Evolutionary conservation across 1,140 invertebrate species (phyloP).

Genomic region (Pseudoatta argentina): DNA sequence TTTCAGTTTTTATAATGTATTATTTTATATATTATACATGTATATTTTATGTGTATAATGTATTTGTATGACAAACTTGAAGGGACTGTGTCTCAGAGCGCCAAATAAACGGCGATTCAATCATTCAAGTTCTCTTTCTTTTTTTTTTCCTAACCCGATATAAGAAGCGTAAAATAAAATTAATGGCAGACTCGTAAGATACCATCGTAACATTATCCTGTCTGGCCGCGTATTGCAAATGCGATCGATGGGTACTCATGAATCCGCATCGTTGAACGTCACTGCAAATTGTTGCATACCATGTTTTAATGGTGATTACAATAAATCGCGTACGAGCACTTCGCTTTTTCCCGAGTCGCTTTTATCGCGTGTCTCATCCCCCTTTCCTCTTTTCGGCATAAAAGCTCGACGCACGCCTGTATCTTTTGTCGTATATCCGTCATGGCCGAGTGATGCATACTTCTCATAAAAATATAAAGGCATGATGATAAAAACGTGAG

Average conservation of each 20-base stretch:
- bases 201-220: background rate
- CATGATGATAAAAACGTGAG: conserved; percentile 25
- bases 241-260: conserved; percentile 22
- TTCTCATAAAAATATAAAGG: conserved; percentile 60
- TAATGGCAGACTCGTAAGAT: background rate
- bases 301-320: conserved; percentile 56
- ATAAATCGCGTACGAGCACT: conserved; percentile 60
- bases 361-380: conserved; percentile 2
- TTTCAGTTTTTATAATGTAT: too few species aligned
- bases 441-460: conserved; percentile 41
- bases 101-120: too few species aligned
- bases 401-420: conserved; percentile 45
- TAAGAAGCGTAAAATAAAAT: conserved; percentile 20
- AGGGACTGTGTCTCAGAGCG: too few species aligned
- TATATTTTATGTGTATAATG: too few species aligned
- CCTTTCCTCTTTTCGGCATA: conserved; percentile 33
- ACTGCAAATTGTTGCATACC: conserved; percentile 51
- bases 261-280: conserved; percentile 30
- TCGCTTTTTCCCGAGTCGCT: conserved; percentile 23
- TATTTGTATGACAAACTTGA: too few species aligned
- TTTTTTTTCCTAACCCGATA: background rate
- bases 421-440: conserved; percentile 54
- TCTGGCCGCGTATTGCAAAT: background rate
- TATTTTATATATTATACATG: too few species aligned
- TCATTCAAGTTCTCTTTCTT: background rate